A percentile compares a stretch with the other conserved stretches of the same genome.
Evolutionary conservation across 1,140 invertebrate species (phyloP).

Genomic region (Drosophila subpulchrella): DNA sequence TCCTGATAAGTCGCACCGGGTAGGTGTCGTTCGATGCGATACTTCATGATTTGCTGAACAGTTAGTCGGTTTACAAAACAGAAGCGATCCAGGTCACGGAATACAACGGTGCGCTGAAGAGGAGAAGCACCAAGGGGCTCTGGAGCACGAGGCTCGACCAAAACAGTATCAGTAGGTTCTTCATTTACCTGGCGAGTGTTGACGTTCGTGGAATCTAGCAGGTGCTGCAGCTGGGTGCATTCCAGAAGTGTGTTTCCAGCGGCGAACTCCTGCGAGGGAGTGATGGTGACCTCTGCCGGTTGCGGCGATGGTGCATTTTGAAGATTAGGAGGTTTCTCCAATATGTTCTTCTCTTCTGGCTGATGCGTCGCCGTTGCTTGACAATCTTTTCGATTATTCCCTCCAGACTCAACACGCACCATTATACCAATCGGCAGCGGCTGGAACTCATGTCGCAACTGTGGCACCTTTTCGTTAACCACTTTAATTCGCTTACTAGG

Average conservation of each 20-base stretch:
- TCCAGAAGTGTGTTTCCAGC: constrained; percentile 46
- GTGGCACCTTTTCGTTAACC: constrained; percentile 47
- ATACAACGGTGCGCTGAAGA: constrained; percentile 19
- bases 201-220: constrained; percentile 29
- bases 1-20: constrained; percentile 36
- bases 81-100: constrained; percentile 32
- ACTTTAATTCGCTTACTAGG: constrained; percentile 35
- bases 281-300: neutral
- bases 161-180: constrained; percentile 7
- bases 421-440: constrained; percentile 33
- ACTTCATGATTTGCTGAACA: constrained; percentile 24
- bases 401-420: constrained; percentile 4
- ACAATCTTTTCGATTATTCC: too few relatives aligned
- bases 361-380: neutral
- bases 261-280: constrained; percentile 54
- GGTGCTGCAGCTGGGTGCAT: constrained; percentile 39
- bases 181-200: constrained; percentile 51
- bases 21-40: constrained; percentile 35
- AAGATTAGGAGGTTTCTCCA: neutral
- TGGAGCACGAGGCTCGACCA: neutral
- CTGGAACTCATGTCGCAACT: constrained; percentile 58
- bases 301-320: neutral
- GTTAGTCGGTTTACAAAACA: constrained; percentile 32
- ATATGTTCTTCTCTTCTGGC: neutral
- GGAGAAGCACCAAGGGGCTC: too few relatives aligned